Percentiles rank a stretch among this genome's conserved stretches.
These are phyloP conservation scores for Amorpha juglandis DNA, from an alignment of 2,888 invertebrate species.

Conservation along the genomic window DNA sequence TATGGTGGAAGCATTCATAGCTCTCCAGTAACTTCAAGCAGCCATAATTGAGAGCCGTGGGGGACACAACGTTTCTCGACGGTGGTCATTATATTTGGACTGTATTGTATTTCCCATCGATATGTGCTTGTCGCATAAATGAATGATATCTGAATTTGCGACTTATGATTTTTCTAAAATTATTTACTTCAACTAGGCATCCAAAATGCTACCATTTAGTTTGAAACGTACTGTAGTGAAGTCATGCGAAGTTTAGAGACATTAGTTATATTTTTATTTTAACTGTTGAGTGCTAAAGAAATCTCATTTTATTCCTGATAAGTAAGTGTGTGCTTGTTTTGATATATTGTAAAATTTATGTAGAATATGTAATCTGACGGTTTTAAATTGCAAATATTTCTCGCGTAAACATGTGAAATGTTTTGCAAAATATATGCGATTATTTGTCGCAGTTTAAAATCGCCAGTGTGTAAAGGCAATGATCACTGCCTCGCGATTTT, in stretches of 20 bases:
- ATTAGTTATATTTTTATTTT: slow-evolving; percentile 4
- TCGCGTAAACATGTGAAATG: background rate
- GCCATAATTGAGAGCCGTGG: no score
- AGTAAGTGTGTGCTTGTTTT: slow-evolving; percentile 43
- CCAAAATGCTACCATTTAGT: no score
- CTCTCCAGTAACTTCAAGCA: no score
- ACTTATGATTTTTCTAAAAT: no score
- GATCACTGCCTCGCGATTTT: background rate
- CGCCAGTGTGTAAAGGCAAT: background rate
- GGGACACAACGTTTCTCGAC: no score
- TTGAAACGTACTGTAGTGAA: background rate
- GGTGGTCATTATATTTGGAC: no score
- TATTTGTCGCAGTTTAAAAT: background rate
- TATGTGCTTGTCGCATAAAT: no score
- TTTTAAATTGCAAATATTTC: background rate
- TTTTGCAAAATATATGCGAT: background rate
- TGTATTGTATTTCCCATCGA: no score
- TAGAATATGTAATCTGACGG: slow-evolving; percentile 28
- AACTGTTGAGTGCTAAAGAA: slow-evolving; percentile 31
- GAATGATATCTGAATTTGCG: no score
- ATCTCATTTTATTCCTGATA: slow-evolving; percentile 42
- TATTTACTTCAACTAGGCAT: no score
- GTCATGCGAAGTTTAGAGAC: background rate
- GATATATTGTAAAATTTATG: slow-evolving; percentile 32
- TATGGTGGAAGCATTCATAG: no score